Percentiles rank a stretch among this genome's conserved stretches.
These are phyloP conservation scores for Ectropis crepuscularia DNA, from an alignment of 2,888 invertebrate genomes.

Conservation along the genomic window DNA sequence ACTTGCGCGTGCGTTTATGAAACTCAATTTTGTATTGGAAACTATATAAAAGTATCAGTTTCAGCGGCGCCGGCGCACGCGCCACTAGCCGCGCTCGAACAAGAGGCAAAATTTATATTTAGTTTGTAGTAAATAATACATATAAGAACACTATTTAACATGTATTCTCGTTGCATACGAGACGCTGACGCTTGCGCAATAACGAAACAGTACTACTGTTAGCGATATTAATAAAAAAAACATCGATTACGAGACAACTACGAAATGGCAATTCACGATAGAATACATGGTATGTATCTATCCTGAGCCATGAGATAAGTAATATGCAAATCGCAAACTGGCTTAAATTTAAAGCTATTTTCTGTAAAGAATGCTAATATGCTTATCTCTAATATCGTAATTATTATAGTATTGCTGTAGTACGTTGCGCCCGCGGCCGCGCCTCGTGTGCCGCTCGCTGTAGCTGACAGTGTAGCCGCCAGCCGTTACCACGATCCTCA, in stretches of 20 bases:
- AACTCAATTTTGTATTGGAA: slow-evolving; percentile 34
- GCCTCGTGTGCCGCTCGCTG: background rate
- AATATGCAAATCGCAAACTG: no score
- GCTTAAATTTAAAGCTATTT: no score
- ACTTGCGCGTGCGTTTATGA: slow-evolving; percentile 16
- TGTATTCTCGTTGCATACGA: slow-evolving; percentile 11
- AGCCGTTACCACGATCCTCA: slow-evolving; percentile 71
- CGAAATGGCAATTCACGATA: no score
- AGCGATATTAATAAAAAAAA: no score
- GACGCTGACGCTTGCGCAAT: background rate
- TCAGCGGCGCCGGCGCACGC: slow-evolving; percentile 24
- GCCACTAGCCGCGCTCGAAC: background rate
- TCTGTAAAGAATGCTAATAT: no score
- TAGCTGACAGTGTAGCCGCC: slow-evolving; percentile 42
- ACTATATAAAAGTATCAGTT: slow-evolving; percentile 31
- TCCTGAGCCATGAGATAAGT: no score
- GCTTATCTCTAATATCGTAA: background rate
- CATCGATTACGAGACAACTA: no score
- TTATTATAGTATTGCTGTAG: background rate
- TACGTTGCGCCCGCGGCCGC: background rate
- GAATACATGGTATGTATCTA: no score
- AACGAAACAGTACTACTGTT: no score
- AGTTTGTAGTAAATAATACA: slow-evolving; percentile 51
- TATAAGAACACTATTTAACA: slow-evolving; percentile 47
- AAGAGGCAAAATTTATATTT: slow-evolving; percentile 40